Percentiles rank a stretch among this genome's conserved stretches.
Conservation (phyloP, 30 jellyfish, hydroid and myxozoan genomes). For the Mastigias papua region DNA sequence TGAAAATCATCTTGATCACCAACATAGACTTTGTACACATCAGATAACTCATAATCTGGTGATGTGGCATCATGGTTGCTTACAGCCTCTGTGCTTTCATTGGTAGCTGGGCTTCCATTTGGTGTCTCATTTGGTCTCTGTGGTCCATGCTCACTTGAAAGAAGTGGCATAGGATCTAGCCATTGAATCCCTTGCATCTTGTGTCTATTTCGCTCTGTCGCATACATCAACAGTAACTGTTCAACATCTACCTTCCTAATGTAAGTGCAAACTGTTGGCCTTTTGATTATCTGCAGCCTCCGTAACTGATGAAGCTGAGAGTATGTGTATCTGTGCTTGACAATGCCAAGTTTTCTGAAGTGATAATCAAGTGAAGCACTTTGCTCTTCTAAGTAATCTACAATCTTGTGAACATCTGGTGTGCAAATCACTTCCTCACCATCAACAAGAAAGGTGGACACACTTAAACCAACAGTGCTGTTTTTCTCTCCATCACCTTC, state of each 20-base stretch:
- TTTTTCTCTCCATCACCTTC: conserved; percentile 15
- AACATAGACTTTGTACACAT: conserved; percentile 73
- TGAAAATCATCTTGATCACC: conserved; percentile 69
- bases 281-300: conserved; percentile 89
- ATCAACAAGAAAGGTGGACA: conserved; percentile 85
- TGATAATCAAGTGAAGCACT: conserved; percentile 99
- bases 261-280: conserved; percentile 98
- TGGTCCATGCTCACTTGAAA: conserved; percentile 90
- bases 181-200: conserved; percentile 84
- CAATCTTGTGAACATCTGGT: conserved; percentile 97
- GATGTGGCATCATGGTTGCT: conserved; percentile 29
- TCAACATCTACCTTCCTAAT: conserved; percentile 85
- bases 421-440: conserved; percentile 88
- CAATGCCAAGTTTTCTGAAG: conserved; percentile 94
- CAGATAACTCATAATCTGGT: conserved; percentile 80
- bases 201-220: conserved; percentile 88
- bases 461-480: conserved; percentile 48
- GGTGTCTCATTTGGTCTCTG: conserved; percentile 69
- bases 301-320: conserved; percentile 98
- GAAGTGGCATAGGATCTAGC: conserved; percentile 80
- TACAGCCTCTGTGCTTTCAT: conserved; percentile 24
- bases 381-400: conserved; percentile 95
- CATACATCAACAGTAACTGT: conserved; percentile 94
- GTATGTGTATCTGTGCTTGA: conserved; percentile 90
- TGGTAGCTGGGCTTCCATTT: conserved; percentile 53